Conservation (phyloP, 2,113 vertebrate species). For the Petrocephalus microphthalmus region DNA sequence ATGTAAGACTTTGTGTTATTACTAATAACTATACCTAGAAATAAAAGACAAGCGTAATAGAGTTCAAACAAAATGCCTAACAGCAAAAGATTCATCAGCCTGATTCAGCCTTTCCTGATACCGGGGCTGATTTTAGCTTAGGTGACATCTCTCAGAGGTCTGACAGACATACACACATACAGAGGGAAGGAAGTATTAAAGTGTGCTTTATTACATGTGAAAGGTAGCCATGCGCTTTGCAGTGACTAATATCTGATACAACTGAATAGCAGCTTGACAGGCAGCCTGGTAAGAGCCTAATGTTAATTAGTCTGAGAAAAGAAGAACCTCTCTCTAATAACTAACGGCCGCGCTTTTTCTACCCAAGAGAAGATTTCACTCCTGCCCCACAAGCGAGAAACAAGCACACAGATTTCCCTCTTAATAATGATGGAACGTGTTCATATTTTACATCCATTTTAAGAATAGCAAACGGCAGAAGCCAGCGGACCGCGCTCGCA, state of each 20-base stretch:
- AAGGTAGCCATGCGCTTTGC: not conserved
- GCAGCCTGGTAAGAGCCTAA: not conserved
- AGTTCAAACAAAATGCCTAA: not conserved
- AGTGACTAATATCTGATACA: not conserved
- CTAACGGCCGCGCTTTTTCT: not conserved
- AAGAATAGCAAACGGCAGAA: not conserved
- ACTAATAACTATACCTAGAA: not conserved
- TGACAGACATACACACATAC: not conserved
- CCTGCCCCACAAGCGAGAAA: not conserved
- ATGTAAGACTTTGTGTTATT: not conserved
- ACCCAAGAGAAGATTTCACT: not conserved
- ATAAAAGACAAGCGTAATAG: not conserved
- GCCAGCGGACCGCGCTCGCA: not conserved
- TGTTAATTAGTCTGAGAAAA: not conserved
- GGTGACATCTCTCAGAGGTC: not conserved
- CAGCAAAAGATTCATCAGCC: not conserved
- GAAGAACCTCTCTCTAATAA: not conserved
- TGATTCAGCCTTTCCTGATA: not conserved
- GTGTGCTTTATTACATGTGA: not conserved
- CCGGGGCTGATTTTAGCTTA: not conserved
- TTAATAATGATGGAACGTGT: not conserved
- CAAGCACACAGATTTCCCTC: not conserved
- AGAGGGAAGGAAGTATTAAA: constrained; percentile 1
- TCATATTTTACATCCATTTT: not conserved
- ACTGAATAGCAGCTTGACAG: not conserved